These are phyloP conservation scores for Hyppa rectilinea DNA, from an alignment of 2,888 invertebrate species.

Conservation along the genomic window DNA sequence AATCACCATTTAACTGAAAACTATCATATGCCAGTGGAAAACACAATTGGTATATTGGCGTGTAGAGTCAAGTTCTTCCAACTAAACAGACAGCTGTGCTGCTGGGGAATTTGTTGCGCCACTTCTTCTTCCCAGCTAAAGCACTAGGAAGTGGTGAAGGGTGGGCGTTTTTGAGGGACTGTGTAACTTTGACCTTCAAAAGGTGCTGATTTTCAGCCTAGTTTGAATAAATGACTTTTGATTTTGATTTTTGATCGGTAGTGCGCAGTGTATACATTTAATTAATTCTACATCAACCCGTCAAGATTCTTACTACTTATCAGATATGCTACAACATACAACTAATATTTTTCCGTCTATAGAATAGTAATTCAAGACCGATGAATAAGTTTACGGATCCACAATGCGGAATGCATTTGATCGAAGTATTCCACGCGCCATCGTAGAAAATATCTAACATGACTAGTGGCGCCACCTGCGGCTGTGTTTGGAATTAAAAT, in stretches of 20 bases:
- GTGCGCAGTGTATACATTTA: neutral
- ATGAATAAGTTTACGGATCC: conserved; percentile 2
- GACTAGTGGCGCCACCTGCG: conserved; percentile 17
- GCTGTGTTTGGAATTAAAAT: conserved; percentile 22
- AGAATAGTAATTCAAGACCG: neutral
- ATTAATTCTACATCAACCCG: too few species aligned
- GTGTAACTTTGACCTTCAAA: too few species aligned
- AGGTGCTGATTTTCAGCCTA: too few species aligned
- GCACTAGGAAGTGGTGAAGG: too few species aligned
- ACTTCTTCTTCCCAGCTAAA: too few species aligned
- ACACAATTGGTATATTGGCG: neutral
- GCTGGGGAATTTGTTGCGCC: too few species aligned
- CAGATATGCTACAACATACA: neutral
- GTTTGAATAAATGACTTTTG: too few species aligned
- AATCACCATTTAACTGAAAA: neutral
- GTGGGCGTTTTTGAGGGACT: too few species aligned
- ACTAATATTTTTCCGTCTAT: neutral
- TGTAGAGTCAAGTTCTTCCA: too few species aligned
- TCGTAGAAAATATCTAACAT: conserved; percentile 1
- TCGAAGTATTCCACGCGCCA: conserved; percentile 19
- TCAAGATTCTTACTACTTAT: neutral
- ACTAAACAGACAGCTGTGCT: too few species aligned
- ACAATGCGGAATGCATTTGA: neutral
- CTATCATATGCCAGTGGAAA: neutral
- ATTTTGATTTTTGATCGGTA: too few species aligned